Percentiles rank a stretch among this genome's conserved stretches.
Evolutionary conservation across 2,797 vertebrate species (phyloP).

Genomic region (Leptoclinus maculatus): DNA sequence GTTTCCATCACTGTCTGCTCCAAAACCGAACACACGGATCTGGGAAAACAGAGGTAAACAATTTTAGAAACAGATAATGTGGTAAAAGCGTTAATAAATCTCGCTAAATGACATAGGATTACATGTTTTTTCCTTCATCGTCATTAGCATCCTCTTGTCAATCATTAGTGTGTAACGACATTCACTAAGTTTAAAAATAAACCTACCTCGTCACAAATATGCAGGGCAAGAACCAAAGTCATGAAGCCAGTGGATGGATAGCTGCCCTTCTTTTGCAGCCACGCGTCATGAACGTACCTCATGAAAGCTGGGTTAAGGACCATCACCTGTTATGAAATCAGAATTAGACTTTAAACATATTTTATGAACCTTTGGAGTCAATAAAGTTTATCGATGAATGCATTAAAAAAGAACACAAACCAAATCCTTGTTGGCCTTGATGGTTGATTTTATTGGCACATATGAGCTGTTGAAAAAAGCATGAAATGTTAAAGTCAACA

Average conservation of each 20-base stretch:
- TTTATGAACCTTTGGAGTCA: neutral
- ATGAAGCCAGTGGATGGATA: constrained; percentile 69
- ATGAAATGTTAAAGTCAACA: neutral
- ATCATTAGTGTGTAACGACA: too few relatives aligned
- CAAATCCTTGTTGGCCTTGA: constrained; percentile 53
- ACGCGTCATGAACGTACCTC: constrained; percentile 40
- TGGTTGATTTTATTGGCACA: neutral
- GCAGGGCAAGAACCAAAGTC: constrained; percentile 40
- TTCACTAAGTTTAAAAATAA: neutral
- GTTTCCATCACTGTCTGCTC: neutral
- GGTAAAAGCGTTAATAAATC: too few relatives aligned
- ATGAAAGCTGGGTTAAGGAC: constrained; percentile 56
- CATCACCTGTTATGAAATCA: constrained; percentile 40
- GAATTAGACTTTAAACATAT: neutral
- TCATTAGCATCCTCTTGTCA: too few relatives aligned
- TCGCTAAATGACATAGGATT: too few relatives aligned
- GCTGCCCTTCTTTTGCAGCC: neutral
- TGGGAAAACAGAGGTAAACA: neutral
- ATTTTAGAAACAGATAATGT: neutral
- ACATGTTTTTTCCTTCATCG: too few relatives aligned
- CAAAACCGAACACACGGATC: neutral
- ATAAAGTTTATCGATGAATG: neutral
- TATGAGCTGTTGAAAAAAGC: constrained; percentile 30
- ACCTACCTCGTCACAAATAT: constrained; percentile 58
- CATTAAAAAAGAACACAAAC: constrained; percentile 30